These are phyloP conservation scores for Sericinus montela DNA, from an alignment of 2,888 invertebrate species.

Conservation along the genomic window DNA sequence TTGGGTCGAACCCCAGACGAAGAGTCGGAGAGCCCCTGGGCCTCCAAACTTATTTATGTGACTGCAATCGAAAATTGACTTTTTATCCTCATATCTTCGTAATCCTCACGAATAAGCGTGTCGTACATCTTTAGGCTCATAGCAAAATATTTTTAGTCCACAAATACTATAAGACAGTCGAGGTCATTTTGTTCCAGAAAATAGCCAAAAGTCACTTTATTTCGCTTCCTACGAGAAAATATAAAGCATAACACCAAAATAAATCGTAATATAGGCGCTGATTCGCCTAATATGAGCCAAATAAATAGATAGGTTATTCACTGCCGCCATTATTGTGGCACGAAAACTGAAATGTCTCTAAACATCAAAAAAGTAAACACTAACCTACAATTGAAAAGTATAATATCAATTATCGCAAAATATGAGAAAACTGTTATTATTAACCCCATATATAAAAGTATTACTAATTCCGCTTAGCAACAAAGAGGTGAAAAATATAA, in stretches of 20 bases:
- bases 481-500: conserved; percentile 59
- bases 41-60: conserved; percentile 70
- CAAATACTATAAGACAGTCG: conserved; percentile 66
- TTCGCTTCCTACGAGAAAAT: conserved; percentile 58
- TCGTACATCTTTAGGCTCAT: conserved; percentile 60
- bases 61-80: conserved; percentile 74
- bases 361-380: conserved; percentile 78
- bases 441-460: conserved; percentile 25
- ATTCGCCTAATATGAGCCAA: conserved; percentile 44
- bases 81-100: conserved; percentile 62
- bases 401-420: conserved; percentile 29
- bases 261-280: conserved; percentile 32
- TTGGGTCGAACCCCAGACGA: conserved; percentile 77
- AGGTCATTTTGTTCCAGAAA: conserved; percentile 74
- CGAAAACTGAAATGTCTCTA: conserved; percentile 74
- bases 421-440: conserved; percentile 22
- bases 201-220: conserved; percentile 56
- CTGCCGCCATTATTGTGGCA: conserved; percentile 79
- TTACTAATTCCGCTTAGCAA: conserved; percentile 51
- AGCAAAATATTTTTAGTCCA: conserved; percentile 72
- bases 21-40: conserved; percentile 67
- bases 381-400: conserved; percentile 44
- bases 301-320: conserved; percentile 72
- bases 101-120: conserved; percentile 45
- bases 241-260: conserved; percentile 51